phyloP scores from a whole-genome alignment of 2,797 vertebrate genomes.

The Sebastes oblongus region DNA sequence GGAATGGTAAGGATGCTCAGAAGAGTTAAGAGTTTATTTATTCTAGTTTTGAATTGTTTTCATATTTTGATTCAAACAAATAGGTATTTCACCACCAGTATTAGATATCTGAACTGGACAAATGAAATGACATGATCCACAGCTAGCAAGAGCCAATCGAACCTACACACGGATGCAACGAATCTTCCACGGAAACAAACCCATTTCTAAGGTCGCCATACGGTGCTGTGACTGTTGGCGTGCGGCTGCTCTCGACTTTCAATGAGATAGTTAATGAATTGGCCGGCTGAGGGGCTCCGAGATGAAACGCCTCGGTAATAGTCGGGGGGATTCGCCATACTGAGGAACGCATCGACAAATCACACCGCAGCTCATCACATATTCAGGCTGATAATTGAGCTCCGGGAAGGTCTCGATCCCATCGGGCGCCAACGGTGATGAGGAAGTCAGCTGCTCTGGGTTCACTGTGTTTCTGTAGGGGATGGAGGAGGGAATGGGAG shows the following conservation, averaged over 20 bases:
- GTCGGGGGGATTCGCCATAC: constrained; percentile 37
- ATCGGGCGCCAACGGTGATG: constrained; percentile 24
- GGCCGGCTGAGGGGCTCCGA: constrained; percentile 24
- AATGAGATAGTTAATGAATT: constrained; percentile 69
- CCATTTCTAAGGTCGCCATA: constrained; percentile 38
- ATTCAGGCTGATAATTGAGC: constrained; percentile 64
- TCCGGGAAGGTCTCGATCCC: constrained; percentile 44
- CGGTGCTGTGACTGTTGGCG: constrained; percentile 36
- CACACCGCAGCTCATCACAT: constrained; percentile 52
- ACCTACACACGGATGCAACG: neutral
- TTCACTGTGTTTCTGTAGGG: constrained; percentile 12
- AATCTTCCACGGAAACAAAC: constrained; percentile 2
- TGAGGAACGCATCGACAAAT: constrained; percentile 29
- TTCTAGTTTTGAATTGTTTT: neutral
- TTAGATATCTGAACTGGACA: neutral
- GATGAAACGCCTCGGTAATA: constrained; percentile 41
- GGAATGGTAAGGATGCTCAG: neutral
- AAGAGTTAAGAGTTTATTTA: neutral
- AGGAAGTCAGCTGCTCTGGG: constrained; percentile 42
- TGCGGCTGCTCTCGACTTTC: constrained; percentile 51
- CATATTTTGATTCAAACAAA: neutral
- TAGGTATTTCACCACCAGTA: neutral
- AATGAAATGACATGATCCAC: neutral
- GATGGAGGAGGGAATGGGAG: constrained; percentile 4
- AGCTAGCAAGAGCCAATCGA: neutral